Conservation (phyloP, 2,113 vertebrate genomes). For the Electrona antarctica region DNA sequence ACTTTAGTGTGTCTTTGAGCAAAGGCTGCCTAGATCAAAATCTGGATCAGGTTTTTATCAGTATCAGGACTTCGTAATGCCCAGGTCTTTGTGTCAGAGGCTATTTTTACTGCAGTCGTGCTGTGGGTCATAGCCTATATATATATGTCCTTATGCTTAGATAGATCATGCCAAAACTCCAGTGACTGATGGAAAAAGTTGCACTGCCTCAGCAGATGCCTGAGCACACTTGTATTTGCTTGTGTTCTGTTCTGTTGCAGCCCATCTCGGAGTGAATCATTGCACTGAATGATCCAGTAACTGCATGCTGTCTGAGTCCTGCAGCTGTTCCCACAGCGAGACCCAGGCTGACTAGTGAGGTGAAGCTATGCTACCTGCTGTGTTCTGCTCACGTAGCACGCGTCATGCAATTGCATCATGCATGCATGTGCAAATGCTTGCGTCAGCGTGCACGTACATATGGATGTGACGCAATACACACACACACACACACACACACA, state of each 20-base stretch:
- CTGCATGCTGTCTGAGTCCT: conserved; percentile 40
- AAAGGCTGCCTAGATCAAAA: neutral
- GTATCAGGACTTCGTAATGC: neutral
- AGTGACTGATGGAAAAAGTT: conserved; percentile 1
- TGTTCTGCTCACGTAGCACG: neutral
- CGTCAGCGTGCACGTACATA: neutral
- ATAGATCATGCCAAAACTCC: neutral
- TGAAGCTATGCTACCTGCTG: conserved; percentile 15
- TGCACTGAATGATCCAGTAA: conserved; percentile 52
- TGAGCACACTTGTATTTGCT: neutral
- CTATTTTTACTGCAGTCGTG: no score
- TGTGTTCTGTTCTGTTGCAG: neutral
- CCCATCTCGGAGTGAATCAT: conserved; percentile 20
- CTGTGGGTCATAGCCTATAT: neutral
- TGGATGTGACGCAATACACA: neutral
- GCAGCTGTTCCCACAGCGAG: conserved; percentile 53
- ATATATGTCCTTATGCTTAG: conserved; percentile 6
- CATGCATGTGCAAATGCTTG: neutral
- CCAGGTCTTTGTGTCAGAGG: neutral
- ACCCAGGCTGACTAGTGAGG: conserved; percentile 24
- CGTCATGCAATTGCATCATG: neutral
- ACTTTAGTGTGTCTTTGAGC: neutral
- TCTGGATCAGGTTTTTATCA: neutral
- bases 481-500: conserved; percentile 8
- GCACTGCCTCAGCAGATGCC: neutral